These are phyloP conservation scores for Pteropus alecto DNA, from an alignment of 2,113 vertebrate species.

Conservation along the genomic window DNA sequence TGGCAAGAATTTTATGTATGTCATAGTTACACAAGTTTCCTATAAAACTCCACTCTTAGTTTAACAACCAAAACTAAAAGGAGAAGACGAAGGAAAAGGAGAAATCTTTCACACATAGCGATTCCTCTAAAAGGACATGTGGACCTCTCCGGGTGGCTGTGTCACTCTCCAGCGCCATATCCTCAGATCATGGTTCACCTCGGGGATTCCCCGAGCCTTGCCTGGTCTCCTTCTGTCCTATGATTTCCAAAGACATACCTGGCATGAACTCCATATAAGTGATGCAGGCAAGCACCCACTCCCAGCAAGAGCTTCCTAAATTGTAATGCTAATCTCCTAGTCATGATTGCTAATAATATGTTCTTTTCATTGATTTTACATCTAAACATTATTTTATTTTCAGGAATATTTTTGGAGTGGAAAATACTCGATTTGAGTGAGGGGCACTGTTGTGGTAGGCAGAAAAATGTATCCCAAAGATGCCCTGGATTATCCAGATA, in stretches of 20 bases:
- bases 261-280: neutral
- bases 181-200: neutral
- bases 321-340: neutral
- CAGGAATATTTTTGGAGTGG: neutral
- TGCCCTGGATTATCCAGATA: neutral
- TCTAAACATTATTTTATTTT: neutral
- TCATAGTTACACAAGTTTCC: neutral
- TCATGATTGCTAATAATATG: neutral
- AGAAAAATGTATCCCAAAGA: neutral
- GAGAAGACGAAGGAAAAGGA: neutral
- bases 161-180: neutral
- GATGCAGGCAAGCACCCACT: neutral
- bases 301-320: neutral
- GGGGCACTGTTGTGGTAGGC: neutral
- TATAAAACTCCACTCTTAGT: neutral
- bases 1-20: neutral
- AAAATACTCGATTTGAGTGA: neutral
- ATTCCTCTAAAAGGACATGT: neutral
- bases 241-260: neutral
- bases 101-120: neutral
- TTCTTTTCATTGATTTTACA: neutral
- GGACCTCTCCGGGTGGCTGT: neutral
- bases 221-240: neutral
- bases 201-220: neutral
- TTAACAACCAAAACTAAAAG: neutral